phyloP scores from a whole-genome alignment of 64 coral and sea anemone genomes.

The Platygyra sinensis region DNA sequence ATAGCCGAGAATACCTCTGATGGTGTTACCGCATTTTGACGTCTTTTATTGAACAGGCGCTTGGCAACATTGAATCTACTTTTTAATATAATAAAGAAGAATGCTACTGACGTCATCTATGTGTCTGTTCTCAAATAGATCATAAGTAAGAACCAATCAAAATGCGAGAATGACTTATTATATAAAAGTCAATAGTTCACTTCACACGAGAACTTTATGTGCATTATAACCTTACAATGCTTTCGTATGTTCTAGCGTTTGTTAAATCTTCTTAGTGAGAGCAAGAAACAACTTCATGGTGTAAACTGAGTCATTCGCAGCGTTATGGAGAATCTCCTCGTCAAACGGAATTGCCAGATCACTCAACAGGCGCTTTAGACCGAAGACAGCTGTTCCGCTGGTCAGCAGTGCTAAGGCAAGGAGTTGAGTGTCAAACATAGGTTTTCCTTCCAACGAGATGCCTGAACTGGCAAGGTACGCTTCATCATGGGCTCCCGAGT shows the following conservation, averaged over 20 bases:
- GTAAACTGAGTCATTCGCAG: conserved; percentile 40
- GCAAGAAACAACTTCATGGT: conserved; percentile 33
- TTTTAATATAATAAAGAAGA: too few relatives aligned
- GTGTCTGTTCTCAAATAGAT: too few relatives aligned
- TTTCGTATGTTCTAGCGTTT: neutral
- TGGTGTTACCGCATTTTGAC: too few relatives aligned
- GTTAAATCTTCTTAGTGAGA: neutral
- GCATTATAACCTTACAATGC: too few relatives aligned
- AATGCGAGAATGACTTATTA: too few relatives aligned
- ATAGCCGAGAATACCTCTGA: too few relatives aligned
- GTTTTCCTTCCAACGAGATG: neutral
- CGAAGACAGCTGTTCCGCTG: conserved; percentile 10
- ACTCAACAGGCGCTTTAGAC: conserved; percentile 57
- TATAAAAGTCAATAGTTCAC: too few relatives aligned
- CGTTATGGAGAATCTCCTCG: conserved; percentile 58
- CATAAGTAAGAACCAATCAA: too few relatives aligned
- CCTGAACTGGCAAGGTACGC: conserved; percentile 14
- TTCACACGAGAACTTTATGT: too few relatives aligned
- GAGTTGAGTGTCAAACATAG: conserved; percentile 67
- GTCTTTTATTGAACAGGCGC: too few relatives aligned
- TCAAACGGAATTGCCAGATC: conserved; percentile 46
- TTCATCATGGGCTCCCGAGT: conserved; percentile 34
- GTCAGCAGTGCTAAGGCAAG: conserved; percentile 55
- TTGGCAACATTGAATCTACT: too few relatives aligned
- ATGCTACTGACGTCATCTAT: too few relatives aligned